Percentiles rank a stretch among this genome's conserved stretches.
These are phyloP conservation scores for Leucophenga varia DNA, from an alignment of 1,140 invertebrate genomes.

Conservation along the genomic window DNA sequence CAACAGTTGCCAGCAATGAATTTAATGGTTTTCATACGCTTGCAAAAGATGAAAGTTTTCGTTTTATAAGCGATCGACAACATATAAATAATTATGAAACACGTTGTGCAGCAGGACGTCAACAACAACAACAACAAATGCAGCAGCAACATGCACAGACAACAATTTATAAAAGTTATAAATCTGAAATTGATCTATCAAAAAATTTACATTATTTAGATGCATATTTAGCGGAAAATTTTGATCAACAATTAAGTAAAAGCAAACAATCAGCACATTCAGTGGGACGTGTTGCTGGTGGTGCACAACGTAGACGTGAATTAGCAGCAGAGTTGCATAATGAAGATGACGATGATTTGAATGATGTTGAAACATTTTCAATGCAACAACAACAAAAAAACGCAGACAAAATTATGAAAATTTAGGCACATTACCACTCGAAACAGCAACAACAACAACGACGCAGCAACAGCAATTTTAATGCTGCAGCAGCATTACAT, in stretches of 20 bases:
- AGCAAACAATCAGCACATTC: constrained; percentile 40
- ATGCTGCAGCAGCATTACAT: constrained; percentile 5
- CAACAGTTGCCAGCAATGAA: constrained; percentile 15
- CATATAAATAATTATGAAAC: constrained; percentile 48
- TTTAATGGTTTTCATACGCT: constrained; percentile 43
- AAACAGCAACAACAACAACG: not conserved
- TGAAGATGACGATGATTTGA: not conserved
- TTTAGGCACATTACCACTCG: constrained; percentile 35
- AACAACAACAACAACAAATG: constrained; percentile 8
- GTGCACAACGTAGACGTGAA: constrained; percentile 22
- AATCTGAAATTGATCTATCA: constrained; percentile 53
- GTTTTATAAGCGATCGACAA: constrained; percentile 45
- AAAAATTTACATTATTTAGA: constrained; percentile 54
- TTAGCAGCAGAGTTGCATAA: constrained; percentile 7
- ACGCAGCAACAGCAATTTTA: no score
- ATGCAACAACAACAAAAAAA: not conserved
- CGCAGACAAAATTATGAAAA: constrained; percentile 39
- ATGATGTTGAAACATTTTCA: not conserved
- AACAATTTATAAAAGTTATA: constrained; percentile 54
- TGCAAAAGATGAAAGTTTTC: constrained; percentile 49
- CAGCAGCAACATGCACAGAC: constrained; percentile 28
- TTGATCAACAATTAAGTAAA: constrained; percentile 36
- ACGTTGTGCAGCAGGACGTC: constrained; percentile 23
- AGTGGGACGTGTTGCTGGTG: constrained; percentile 34
- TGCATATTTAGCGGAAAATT: constrained; percentile 51